phyloP scores from a whole-genome alignment of 2,797 vertebrate genomes.

The Merluccius polli region DNA sequence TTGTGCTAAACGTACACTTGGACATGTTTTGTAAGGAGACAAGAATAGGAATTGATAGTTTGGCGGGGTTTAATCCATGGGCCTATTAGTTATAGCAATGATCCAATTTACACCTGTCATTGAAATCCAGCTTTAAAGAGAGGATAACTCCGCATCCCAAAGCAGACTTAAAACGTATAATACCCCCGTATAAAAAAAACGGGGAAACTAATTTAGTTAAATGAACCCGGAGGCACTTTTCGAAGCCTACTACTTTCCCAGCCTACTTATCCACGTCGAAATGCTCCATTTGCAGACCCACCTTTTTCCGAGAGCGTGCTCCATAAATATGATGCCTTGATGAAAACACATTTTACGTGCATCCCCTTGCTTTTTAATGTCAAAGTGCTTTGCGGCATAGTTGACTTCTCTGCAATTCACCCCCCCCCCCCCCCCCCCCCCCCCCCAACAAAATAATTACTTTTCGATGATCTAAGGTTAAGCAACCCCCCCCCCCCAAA shows the following conservation, averaged over 20 bases:
- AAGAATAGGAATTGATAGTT: slow-evolving; percentile 66
- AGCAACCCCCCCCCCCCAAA: too few species aligned
- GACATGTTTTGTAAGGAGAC: slow-evolving; percentile 56
- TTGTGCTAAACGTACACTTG: slow-evolving; percentile 57
- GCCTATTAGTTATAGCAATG: slow-evolving; percentile 61
- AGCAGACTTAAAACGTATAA: slow-evolving; percentile 2
- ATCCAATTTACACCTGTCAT: slow-evolving; percentile 70
- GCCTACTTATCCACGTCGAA: neutral
- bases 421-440: too few species aligned
- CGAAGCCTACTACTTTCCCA: neutral
- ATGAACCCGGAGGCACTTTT: slow-evolving; percentile 4
- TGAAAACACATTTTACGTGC: neutral
- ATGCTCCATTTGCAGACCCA: neutral
- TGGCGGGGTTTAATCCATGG: slow-evolving; percentile 66
- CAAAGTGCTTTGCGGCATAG: neutral
- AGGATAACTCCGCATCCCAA: slow-evolving; percentile 29
- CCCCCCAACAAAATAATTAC: neutral
- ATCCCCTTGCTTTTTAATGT: neutral
- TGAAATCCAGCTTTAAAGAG: slow-evolving; percentile 47
- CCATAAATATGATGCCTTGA: neutral
- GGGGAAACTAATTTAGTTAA: neutral
- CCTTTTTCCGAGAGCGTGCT: neutral
- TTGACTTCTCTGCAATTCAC: neutral
- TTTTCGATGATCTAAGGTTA: slow-evolving; percentile 1
- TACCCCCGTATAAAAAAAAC: neutral